Base-by-base conservation (phyloP, 2,888 invertebrate species). In the Oscheius sp. region DNA sequence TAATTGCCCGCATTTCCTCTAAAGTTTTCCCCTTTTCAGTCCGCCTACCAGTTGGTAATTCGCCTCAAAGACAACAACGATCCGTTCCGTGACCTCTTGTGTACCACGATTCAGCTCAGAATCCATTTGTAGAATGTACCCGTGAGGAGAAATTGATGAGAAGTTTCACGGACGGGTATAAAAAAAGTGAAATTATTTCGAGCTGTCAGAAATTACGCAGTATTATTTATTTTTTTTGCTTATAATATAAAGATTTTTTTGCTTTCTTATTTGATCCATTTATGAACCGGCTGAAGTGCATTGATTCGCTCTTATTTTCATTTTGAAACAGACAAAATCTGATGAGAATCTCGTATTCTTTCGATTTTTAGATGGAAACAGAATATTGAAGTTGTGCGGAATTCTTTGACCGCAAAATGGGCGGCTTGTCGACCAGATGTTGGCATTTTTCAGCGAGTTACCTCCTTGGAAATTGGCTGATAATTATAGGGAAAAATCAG, bases 101-200 rank as follows among this genome's bases (percentile, higher is more conserved):
- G 86, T 63, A 81, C 84, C 45, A 81, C 81, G 1, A 80, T 84
- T 63, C 86, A 86, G 58, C 79, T 82, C 21, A 73, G 85, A 75
- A 78, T 86, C 70, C 72, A 55, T 29, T 52, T 61, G 18, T 61
- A 61, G 45, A 12, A 18, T 16, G 16, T 29, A 13, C n/a, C n/a
- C n/a, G n/a, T n/a, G n/a, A n/a, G n/a, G n/a, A n/a, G n/a, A n/a
- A n/a, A n/a, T 35, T 35, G 5, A 35, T 35, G 35, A 3, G n/a
- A n/a, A 35, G 9, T 35, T 35, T 35, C 35, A 35, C 35, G 35
- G 35, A 35, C 35, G 35, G 35, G 35, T 35, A 35, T 9, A 35
- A 9, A n/a, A n/a, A 35, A 9, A 35, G 35, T 35, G 35, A 35
- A 35, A 35, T 35, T 35, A 35, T 3, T 35, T 9, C 5, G 35